Percentiles rank a stretch among this genome's conserved stretches.
Evolutionary conservation across 2,888 invertebrate genomes (phyloP).

Genomic region (Raillietiella orientalis): DNA sequence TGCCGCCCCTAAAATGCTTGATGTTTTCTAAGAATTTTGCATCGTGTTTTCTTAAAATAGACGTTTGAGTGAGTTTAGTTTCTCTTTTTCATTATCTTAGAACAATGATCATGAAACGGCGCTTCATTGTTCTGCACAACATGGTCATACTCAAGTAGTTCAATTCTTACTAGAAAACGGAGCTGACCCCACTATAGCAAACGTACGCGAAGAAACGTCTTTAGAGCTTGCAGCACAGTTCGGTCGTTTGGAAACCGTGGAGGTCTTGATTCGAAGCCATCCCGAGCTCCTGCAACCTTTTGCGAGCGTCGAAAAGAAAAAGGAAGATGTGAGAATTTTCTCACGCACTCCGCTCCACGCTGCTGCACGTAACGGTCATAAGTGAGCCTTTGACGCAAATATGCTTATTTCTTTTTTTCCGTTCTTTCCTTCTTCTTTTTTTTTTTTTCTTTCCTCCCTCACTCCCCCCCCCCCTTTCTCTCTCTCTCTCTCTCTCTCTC

Average conservation of each 20-base stretch:
- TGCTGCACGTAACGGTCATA: constrained; percentile 70
- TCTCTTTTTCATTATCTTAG: constrained; percentile 4
- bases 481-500: too few species aligned
- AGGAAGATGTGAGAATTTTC: constrained; percentile 15
- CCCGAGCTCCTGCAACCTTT: constrained; percentile 35
- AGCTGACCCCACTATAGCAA: constrained; percentile 59
- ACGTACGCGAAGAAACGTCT: constrained; percentile 59
- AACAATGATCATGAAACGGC: constrained; percentile 48
- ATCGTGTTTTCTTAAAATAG: not conserved
- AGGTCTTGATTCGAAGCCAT: constrained; percentile 45
- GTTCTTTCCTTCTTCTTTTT: constrained; percentile 3
- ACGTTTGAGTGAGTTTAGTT: not conserved
- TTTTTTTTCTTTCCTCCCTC: constrained; percentile 1
- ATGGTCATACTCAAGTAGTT: constrained; percentile 59
- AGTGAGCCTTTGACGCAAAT: constrained; percentile 20
- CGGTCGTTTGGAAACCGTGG: constrained; percentile 39
- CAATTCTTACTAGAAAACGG: constrained; percentile 44
- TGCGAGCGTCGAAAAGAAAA: constrained; percentile 8
- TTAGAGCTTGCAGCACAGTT: constrained; percentile 70
- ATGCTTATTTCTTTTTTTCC: constrained; percentile 3
- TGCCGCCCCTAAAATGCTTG: not conserved
- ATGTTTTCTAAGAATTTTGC: not conserved
- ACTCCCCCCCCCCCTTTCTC: too few species aligned
- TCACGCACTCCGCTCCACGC: constrained; percentile 64
- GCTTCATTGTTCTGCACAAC: constrained; percentile 68